These are phyloP conservation scores for Cercopithecus hamlyni DNA, from an alignment of 2,797 vertebrate species.

Conservation along the genomic window DNA sequence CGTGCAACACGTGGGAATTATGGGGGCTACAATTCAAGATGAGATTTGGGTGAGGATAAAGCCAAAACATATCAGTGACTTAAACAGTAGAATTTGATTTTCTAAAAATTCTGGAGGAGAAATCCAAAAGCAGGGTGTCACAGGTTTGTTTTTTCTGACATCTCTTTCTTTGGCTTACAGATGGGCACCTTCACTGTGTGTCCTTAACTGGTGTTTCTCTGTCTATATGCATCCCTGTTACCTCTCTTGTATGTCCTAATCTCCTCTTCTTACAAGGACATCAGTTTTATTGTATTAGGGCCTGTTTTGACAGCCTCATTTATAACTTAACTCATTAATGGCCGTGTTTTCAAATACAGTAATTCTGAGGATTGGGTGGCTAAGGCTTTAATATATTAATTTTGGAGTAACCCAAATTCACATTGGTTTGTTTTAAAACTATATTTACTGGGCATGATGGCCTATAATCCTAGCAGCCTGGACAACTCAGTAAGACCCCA, in stretches of 20 bases:
- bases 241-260: not conserved
- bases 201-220: not conserved
- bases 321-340: not conserved
- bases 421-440: not conserved
- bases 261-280: not conserved
- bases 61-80: not conserved
- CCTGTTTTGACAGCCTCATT: not conserved
- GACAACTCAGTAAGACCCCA: no score
- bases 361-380: not conserved
- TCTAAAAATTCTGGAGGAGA: not conserved
- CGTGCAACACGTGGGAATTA: rapidly evolving
- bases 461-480: no score
- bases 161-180: not conserved
- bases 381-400: not conserved
- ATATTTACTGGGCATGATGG: no score
- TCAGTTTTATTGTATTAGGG: not conserved
- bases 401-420: not conserved
- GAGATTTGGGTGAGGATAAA: no score
- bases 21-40: no score
- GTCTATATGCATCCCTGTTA: no score
- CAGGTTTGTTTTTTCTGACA: not conserved
- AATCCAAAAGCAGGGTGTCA: not conserved
- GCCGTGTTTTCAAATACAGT: not conserved
- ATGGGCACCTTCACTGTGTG: not conserved
- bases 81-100: not conserved